Conservation (phyloP, 2,888 invertebrate species). For the Pyrocoelia pectoralis region DNA sequence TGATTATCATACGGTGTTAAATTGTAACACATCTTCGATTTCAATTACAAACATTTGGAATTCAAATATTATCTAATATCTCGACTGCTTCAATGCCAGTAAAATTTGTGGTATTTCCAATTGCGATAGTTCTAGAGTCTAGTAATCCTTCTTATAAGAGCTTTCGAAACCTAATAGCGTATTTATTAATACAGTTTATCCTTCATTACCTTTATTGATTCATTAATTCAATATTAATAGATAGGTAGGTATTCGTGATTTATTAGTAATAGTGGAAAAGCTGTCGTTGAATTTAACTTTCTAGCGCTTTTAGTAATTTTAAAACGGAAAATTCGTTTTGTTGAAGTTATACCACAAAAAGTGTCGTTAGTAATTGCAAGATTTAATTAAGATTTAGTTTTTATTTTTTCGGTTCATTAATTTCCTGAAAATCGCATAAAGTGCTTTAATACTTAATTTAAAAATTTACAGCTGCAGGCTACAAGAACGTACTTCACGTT, state of each 20-base stretch:
- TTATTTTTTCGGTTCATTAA: conserved; percentile 4
- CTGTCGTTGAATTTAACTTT: too few relatives aligned
- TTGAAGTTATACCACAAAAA: too few relatives aligned
- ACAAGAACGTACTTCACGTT: conserved; percentile 21
- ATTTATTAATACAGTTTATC: neutral
- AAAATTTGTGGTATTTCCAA: neutral
- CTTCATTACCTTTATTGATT: neutral
- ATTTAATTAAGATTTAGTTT: neutral
- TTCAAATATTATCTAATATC: conserved; percentile 1
- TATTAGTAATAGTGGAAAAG: too few relatives aligned
- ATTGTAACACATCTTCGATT: neutral
- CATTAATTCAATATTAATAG: too few relatives aligned
- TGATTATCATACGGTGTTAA: too few relatives aligned
- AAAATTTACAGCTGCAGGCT: conserved; percentile 14
- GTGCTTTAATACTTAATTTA: conserved; percentile 7
- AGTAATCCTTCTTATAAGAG: neutral
- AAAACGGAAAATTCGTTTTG: too few relatives aligned
- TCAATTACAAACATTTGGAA: neutral
- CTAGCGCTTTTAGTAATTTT: too few relatives aligned
- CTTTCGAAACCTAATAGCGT: neutral
- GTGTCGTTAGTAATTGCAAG: too few relatives aligned
- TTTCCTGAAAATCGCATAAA: conserved; percentile 4
- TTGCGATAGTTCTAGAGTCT: neutral
- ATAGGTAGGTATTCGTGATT: too few relatives aligned
- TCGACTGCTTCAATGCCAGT: neutral